These are phyloP conservation scores for Pachypanchax playfairii DNA, from an alignment of 2,113 vertebrate genomes.

Conservation along the genomic window DNA sequence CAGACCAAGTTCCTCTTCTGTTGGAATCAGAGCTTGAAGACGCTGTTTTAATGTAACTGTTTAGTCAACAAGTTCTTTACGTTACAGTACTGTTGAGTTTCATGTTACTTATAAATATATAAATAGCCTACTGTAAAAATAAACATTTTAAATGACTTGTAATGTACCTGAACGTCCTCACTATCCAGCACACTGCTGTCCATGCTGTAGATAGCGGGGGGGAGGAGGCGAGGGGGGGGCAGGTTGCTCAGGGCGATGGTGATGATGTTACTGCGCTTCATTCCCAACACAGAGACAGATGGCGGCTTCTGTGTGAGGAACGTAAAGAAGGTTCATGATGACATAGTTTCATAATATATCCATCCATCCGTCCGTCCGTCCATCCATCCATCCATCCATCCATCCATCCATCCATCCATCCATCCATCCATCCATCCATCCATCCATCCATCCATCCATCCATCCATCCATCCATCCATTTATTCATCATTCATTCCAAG, in stretches of 20 bases:
- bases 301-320: constrained; percentile 60
- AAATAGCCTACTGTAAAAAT: no score
- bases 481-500: no score
- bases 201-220: constrained; percentile 79
- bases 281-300: constrained; percentile 69
- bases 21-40: constrained; percentile 73
- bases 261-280: constrained; percentile 82
- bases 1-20: constrained; percentile 76
- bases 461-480: no score
- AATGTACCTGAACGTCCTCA: constrained; percentile 78
- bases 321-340: background rate
- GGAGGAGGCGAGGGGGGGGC: constrained; percentile 77
- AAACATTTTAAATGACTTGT: background rate
- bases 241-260: constrained; percentile 80
- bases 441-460: no score
- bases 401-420: no score
- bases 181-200: constrained; percentile 80
- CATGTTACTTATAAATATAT: background rate
- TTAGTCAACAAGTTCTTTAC: background rate
- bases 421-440: no score
- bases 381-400: no score
- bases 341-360: no score
- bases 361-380: no score
- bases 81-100: background rate
- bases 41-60: constrained; percentile 54